phyloP scores from a whole-genome alignment of 1,140 invertebrate species.

The Andrena cerasifolii region DNA sequence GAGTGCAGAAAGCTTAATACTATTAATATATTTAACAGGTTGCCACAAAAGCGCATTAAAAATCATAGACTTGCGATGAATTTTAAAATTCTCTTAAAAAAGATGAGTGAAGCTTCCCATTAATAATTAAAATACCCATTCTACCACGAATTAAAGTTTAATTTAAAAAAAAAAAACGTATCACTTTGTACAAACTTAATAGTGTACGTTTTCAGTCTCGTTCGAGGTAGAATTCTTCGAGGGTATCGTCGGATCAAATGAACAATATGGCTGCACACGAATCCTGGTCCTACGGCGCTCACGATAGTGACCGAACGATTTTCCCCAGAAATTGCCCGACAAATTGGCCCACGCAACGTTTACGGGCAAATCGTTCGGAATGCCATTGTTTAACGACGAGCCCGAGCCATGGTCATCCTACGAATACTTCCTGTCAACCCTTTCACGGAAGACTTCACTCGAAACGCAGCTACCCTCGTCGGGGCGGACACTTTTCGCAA shows the following conservation, averaged over 20 bases:
- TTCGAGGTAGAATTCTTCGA: neutral
- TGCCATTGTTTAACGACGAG: slow-evolving; percentile 79
- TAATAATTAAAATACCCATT: too few relatives aligned
- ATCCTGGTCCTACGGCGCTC: slow-evolving; percentile 25
- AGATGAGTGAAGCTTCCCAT: too few relatives aligned
- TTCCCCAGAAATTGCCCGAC: slow-evolving; percentile 80
- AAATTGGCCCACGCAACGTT: slow-evolving; percentile 76
- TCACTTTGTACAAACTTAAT: neutral
- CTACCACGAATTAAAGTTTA: too few relatives aligned
- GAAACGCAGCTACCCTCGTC: slow-evolving; percentile 27
- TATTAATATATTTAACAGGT: too few relatives aligned
- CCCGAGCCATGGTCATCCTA: slow-evolving; percentile 76
- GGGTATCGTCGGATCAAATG: slow-evolving; percentile 43
- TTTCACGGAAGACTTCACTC: slow-evolving; percentile 72
- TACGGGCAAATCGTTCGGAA: slow-evolving; percentile 80
- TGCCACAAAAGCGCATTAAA: too few relatives aligned
- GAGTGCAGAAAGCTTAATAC: too few relatives aligned
- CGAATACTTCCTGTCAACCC: slow-evolving; percentile 70
- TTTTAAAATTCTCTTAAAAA: too few relatives aligned
- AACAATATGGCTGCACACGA: slow-evolving; percentile 47
- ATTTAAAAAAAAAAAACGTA: neutral
- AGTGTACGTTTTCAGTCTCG: neutral
- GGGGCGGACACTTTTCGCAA: slow-evolving; percentile 22
- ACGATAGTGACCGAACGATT: slow-evolving; percentile 77
- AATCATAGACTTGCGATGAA: too few relatives aligned